Evolutionary conservation across 1,140 invertebrate species (phyloP).

Genomic region (Cepaea nemoralis): DNA sequence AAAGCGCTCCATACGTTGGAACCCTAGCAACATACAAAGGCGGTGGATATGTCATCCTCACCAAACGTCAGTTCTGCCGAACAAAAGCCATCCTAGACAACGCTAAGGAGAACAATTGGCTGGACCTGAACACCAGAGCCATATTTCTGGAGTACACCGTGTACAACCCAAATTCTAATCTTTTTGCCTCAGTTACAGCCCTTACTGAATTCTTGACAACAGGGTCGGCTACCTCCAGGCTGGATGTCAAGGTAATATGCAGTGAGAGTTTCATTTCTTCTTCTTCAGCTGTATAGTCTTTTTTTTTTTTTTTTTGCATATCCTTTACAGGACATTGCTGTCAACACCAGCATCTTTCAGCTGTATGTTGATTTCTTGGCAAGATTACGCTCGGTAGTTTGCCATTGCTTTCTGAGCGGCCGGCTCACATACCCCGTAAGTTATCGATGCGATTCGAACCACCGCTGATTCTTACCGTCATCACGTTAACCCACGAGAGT

Average conservation of each 20-base stretch:
- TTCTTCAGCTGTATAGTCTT: too few species aligned
- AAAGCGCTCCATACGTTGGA: conserved; percentile 66
- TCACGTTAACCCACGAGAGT: too few species aligned
- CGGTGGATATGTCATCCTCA: conserved; percentile 67
- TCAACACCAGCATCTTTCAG: too few species aligned
- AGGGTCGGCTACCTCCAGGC: conserved; percentile 59
- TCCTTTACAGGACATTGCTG: too few species aligned
- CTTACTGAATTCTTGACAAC: conserved; percentile 60
- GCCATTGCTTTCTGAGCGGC: too few species aligned
- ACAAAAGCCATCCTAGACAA: conserved; percentile 43
- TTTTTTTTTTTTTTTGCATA: too few species aligned
- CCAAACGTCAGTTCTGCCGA: conserved; percentile 51
- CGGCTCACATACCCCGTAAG: too few species aligned
- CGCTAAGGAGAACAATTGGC: conserved; percentile 68
- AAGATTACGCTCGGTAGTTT: too few species aligned
- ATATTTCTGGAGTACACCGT: conserved; percentile 75
- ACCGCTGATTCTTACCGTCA: too few species aligned
- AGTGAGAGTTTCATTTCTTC: too few species aligned
- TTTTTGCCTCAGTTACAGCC: conserved; percentile 66
- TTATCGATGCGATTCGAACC: too few species aligned
- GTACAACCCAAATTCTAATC: conserved; percentile 73
- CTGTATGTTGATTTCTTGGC: too few species aligned
- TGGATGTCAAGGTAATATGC: conserved; percentile 68
- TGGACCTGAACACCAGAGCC: conserved; percentile 73
- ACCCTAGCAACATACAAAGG: conserved; percentile 69